Evolutionary conservation across 2,888 invertebrate species (phyloP).

Genomic region (Tetranychus piercei): DNA sequence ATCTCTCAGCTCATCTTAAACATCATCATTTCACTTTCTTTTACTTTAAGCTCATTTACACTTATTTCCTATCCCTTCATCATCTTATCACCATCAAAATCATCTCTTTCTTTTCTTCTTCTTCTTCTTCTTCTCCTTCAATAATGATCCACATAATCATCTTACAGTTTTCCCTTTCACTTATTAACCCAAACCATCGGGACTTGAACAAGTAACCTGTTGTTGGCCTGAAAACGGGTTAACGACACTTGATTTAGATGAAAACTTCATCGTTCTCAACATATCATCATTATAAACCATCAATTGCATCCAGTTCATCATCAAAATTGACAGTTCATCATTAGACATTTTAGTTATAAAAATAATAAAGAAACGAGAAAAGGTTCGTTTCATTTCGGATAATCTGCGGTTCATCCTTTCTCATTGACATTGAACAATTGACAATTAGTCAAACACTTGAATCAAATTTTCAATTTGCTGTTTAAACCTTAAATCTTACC

Average conservation of each 20-base stretch:
- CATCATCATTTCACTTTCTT: background rate
- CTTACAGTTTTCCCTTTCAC: background rate
- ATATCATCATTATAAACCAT: no score
- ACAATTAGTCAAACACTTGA: background rate
- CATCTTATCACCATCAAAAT: background rate
- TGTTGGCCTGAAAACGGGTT: constrained; percentile 1
- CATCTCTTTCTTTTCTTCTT: background rate
- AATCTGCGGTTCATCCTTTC: no score
- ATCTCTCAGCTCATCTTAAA: background rate
- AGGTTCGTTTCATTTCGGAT: background rate
- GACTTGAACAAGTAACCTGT: background rate
- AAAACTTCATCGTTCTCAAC: background rate
- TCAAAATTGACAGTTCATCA: background rate
- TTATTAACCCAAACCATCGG: background rate
- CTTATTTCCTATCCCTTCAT: background rate
- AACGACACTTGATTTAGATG: background rate
- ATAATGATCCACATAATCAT: background rate
- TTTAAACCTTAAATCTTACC: background rate
- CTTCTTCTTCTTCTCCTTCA: background rate
- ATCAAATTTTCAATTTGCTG: background rate
- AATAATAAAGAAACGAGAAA: background rate
- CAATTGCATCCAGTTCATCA: background rate
- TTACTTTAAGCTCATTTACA: background rate
- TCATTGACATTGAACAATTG: no score
- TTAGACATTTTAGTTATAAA: background rate